Evolutionary conservation across 2,113 vertebrate genomes (phyloP), one percentile per base, ranked within the genome.

Genomic region (Neotragus moschatus): DNA sequence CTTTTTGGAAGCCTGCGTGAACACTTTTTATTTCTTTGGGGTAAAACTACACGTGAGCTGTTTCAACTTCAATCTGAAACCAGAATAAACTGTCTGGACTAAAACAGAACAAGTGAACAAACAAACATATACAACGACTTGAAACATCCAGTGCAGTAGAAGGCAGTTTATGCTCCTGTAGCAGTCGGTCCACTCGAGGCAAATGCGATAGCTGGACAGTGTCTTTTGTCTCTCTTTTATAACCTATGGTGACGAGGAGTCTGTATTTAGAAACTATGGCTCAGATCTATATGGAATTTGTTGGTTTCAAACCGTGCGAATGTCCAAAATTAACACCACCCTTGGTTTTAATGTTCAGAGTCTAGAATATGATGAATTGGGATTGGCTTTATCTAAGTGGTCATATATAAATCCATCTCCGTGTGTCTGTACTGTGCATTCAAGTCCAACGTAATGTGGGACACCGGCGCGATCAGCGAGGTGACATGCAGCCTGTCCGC

Each of bases 121-220:
- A 19, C 58, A 61, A 12, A 51, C 36, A 79, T 3, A 19, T 4
- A 15, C 7, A 55, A n/a, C 61, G 15, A 12, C 6, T 19, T 19
- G 3, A 14, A 70, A 36, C 0, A 36, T 3, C 21, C 2, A 15
- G 14, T 4, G 2, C 0, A 1, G 4, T 0, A 5, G 6, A 4
- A 26, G 36, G 26, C 5, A 13, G 5, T 23, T 80, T 33, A 28
- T 10, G 0, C 30, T 43, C 1, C 0, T 3, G 0, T 10, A 7
- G 33, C 3, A 53, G 7, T 9, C 7, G 25, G 28, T 7, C 15
- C 23, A 39, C 63, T 4, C 5, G 4, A 28, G 82, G 21, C 16
- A 60, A 2, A 4, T 11, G 19, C 84, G 33, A 6, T 3, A 13
- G 12, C 16, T 17, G 53, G 36, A 19, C 39, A 15, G 7, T 56